Conservation (phyloP, 2,888 invertebrate species). For the Andrena bicolor region DNA sequence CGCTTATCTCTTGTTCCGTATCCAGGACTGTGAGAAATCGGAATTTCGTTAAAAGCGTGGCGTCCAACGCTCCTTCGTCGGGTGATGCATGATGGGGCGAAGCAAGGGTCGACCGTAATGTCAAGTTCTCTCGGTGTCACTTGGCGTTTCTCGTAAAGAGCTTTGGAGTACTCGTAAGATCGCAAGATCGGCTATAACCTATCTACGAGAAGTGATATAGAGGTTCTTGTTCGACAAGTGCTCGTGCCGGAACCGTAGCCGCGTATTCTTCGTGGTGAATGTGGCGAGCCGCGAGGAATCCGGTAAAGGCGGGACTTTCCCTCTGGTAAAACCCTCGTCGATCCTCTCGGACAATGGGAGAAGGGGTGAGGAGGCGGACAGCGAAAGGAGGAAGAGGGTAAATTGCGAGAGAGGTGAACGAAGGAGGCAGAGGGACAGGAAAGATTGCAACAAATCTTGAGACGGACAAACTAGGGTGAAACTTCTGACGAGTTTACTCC, state of each 20-base stretch:
- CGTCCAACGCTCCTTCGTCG: neutral
- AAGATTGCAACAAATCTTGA: constrained; percentile 50
- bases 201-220: constrained; percentile 1
- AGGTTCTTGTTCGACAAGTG: neutral
- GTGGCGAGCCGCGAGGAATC: constrained; percentile 5
- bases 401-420: constrained; percentile 24
- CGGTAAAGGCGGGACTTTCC: neutral
- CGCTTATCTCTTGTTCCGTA: too few relatives aligned
- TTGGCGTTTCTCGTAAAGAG: neutral
- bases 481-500: constrained; percentile 44
- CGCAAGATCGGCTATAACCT: neutral
- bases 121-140: neutral
- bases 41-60: too few relatives aligned
- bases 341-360: constrained; percentile 4
- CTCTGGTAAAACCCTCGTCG: constrained; percentile 8
- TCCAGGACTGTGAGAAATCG: too few relatives aligned
- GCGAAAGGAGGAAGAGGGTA: neutral
- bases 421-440: constrained; percentile 20
- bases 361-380: neutral
- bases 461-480: constrained; percentile 46
- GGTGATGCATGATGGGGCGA: neutral
- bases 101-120: neutral
- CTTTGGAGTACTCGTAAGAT: neutral
- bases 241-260: neutral
- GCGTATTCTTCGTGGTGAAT: constrained; percentile 1